phyloP scores from a whole-genome alignment of 2,888 invertebrate genomes.

The Eilema griseolum region DNA sequence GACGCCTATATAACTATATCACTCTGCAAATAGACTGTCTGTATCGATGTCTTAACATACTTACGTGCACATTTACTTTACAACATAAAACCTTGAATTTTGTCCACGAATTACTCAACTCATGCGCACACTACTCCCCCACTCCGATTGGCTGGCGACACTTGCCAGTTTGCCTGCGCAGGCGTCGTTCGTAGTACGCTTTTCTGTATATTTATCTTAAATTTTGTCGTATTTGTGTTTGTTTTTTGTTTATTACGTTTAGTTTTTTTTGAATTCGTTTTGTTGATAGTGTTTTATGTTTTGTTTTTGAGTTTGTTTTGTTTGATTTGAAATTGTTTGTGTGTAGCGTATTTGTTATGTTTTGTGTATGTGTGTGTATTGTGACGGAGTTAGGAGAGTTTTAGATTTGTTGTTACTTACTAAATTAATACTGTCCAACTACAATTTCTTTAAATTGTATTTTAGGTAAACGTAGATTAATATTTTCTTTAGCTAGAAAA shows the following conservation, averaged over 20 bases:
- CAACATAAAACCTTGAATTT: slow-evolving; percentile 37
- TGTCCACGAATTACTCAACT: slow-evolving; percentile 44
- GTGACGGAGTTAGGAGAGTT: background rate
- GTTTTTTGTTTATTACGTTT: slow-evolving; percentile 10
- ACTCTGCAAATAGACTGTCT: background rate
- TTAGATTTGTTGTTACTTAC: background rate
- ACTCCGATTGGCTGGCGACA: slow-evolving; percentile 19
- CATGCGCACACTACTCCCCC: slow-evolving; percentile 34
- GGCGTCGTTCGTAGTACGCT: slow-evolving; percentile 38
- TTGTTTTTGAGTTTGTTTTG: slow-evolving; percentile 3
- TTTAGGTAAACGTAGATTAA: background rate
- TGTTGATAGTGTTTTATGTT: background rate
- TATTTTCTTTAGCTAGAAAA: background rate
- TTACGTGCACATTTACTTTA: slow-evolving; percentile 16
- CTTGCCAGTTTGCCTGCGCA: slow-evolving; percentile 35
- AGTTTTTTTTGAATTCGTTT: slow-evolving; percentile 9
- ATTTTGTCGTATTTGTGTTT: slow-evolving; percentile 23
- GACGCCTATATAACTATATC: background rate
- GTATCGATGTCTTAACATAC: slow-evolving; percentile 10
- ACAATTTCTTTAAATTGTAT: background rate
- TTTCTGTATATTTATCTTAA: slow-evolving; percentile 13
- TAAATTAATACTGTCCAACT: background rate
- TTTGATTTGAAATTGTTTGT: slow-evolving; percentile 4
- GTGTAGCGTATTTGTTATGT: slow-evolving; percentile 8
- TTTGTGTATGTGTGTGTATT: slow-evolving; percentile 10